A percentile compares a stretch with the other conserved stretches of the same genome.
phyloP scores from a whole-genome alignment of 2,797 vertebrate genomes.

The Apogon hyalosoma region DNA sequence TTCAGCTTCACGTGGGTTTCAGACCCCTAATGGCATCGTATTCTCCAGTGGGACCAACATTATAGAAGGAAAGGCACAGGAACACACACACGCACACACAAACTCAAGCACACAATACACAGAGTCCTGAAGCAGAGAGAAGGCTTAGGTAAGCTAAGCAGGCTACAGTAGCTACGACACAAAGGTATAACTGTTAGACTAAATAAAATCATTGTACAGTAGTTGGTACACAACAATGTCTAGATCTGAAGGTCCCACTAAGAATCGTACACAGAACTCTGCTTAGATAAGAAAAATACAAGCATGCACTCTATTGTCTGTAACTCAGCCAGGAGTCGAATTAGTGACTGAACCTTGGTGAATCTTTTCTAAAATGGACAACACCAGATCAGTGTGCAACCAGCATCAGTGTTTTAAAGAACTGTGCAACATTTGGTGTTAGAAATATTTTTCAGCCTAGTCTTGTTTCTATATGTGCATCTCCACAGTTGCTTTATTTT shows the following conservation, averaged over 20 bases:
- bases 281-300: constrained; percentile 74
- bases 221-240: constrained; percentile 75
- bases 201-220: constrained; percentile 79
- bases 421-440: constrained; percentile 57
- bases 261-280: constrained; percentile 76
- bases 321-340: constrained; percentile 53
- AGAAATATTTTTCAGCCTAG: constrained; percentile 48
- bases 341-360: constrained; percentile 50
- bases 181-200: constrained; percentile 76
- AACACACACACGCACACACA: constrained; percentile 79
- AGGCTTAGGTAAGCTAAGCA: constrained; percentile 83
- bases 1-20: constrained; percentile 59
- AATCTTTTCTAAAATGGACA: constrained; percentile 42
- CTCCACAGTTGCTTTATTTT: constrained; percentile 44
- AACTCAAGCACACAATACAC: constrained; percentile 79
- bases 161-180: constrained; percentile 85
- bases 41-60: constrained; percentile 84
- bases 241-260: constrained; percentile 81
- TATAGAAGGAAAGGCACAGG: constrained; percentile 82
- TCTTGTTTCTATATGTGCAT: constrained; percentile 43
- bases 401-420: constrained; percentile 61
- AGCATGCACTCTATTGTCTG: constrained; percentile 76
- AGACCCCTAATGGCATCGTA: constrained; percentile 70
- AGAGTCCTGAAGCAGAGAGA: constrained; percentile 83
- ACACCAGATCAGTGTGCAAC: constrained; percentile 67